Conservation (phyloP, 2,888 invertebrate species). For the Oxytorus armatus region DNA sequence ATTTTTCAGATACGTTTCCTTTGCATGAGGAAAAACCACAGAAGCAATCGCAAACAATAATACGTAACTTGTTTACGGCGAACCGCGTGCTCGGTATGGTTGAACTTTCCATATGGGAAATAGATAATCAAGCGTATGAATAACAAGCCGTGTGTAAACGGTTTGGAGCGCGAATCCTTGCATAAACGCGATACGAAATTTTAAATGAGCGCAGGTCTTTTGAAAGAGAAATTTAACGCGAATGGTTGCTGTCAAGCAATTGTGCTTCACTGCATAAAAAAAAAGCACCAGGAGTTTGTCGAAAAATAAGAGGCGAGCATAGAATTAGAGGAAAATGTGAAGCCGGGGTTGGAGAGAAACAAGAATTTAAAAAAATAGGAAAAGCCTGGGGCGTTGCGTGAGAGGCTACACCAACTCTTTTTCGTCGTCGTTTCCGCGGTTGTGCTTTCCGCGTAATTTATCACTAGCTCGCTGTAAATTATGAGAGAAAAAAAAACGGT, state of each 20-base stretch:
- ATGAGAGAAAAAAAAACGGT: constrained; percentile 42
- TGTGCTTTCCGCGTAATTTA: constrained; percentile 57
- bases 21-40: too few relatives aligned
- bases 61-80: background rate
- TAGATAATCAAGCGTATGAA: background rate
- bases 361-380: constrained; percentile 23
- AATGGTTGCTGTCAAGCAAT: constrained; percentile 21
- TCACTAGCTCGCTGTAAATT: constrained; percentile 53
- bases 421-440: constrained; percentile 45
- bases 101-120: background rate
- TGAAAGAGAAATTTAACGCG: constrained; percentile 32
- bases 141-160: too few relatives aligned
- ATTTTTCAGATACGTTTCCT: too few relatives aligned
- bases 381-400: constrained; percentile 35
- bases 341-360: constrained; percentile 12
- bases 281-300: constrained; percentile 2
- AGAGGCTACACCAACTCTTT: constrained; percentile 14
- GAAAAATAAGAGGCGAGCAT: constrained; percentile 27
- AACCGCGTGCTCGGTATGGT: background rate
- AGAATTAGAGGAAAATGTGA: constrained; percentile 52
- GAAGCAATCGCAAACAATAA: too few relatives aligned
- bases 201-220: constrained; percentile 19
- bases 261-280: constrained; percentile 25
- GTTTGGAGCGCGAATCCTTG: constrained; percentile 6
- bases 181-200: constrained; percentile 35